phyloP scores from a whole-genome alignment of 2,888 invertebrate genomes.

The Celastrina argiolus region DNA sequence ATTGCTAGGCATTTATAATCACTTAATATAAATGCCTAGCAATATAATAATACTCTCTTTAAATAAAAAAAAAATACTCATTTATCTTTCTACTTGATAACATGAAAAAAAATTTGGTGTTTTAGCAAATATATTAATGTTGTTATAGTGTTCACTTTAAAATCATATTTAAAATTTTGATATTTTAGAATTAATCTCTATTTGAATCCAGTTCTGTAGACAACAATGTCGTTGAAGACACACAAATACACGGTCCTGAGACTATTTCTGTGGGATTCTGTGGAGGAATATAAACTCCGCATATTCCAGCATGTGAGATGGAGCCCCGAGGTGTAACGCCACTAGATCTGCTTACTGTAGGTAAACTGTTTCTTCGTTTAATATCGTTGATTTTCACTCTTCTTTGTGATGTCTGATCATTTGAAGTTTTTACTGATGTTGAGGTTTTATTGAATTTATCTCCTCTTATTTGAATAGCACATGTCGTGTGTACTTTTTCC shows the following conservation, averaged over 20 bases:
- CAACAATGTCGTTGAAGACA: not conserved
- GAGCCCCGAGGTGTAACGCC: not conserved
- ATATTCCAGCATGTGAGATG: not conserved
- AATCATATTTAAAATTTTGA: no score
- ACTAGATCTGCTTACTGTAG: not conserved
- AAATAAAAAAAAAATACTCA: no score
- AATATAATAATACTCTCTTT: no score
- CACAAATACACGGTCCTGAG: not conserved
- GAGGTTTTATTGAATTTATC: not conserved
- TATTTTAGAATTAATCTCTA: not conserved
- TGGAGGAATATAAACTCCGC: not conserved
- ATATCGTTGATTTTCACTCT: not conserved
- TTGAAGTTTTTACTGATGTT: not conserved
- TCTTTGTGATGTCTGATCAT: not conserved
- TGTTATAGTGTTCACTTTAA: not conserved
- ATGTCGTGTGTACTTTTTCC: not conserved
- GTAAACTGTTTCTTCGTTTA: not conserved
- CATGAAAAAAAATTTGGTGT: no score
- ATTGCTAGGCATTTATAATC: no score
- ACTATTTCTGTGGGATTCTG: not conserved
- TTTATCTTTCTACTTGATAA: no score
- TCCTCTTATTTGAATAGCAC: not conserved
- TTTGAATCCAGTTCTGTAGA: not conserved
- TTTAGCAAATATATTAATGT: no score
- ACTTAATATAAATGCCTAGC: no score